Percentiles rank a stretch among this genome's conserved stretches.
Evolutionary conservation across 2,888 invertebrate genomes (phyloP).

Genomic region (Phragmatobia fuliginosa): DNA sequence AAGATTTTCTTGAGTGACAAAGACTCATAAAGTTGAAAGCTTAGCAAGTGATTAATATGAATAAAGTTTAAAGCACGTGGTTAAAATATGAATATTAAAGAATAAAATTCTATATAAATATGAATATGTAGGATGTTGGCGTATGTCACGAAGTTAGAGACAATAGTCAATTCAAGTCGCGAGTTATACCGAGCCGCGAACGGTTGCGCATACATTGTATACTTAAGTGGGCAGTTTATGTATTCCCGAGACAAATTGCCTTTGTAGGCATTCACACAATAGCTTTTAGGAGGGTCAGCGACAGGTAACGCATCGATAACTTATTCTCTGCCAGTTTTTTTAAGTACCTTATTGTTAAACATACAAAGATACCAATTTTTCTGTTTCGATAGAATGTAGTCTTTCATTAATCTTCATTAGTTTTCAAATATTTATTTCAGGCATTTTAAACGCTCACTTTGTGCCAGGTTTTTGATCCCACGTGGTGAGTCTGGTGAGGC

Average conservation of each 20-base stretch:
- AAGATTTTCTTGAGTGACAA: slow-evolving; percentile 29
- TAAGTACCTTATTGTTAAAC: slow-evolving; percentile 38
- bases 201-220: slow-evolving; percentile 63
- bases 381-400: slow-evolving; percentile 19
- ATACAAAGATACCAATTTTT: slow-evolving; percentile 30
- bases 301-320: slow-evolving; percentile 62
- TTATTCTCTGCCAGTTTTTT: slow-evolving; percentile 37
- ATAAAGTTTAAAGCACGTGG: slow-evolving; percentile 45
- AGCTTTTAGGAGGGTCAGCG: slow-evolving; percentile 52
- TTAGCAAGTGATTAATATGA: slow-evolving; percentile 49
- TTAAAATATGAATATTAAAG: slow-evolving; percentile 53
- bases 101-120: slow-evolving; percentile 38
- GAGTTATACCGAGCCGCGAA: slow-evolving; percentile 57
- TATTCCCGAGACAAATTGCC: slow-evolving; percentile 78
- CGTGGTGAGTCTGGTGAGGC: too few species aligned
- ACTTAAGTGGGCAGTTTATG: slow-evolving; percentile 61
- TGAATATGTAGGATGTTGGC: slow-evolving; percentile 24
- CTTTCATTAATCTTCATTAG: slow-evolving; percentile 27
- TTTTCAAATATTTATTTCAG: slow-evolving; percentile 13
- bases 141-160: slow-evolving; percentile 52
- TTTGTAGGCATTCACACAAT: slow-evolving; percentile 63
- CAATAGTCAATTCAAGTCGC: slow-evolving; percentile 73
- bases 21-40: slow-evolving; percentile 27
- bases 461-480: too few species aligned
- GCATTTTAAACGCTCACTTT: too few species aligned